These are phyloP conservation scores for Bostrychus sinensis DNA, from an alignment of 2,113 vertebrate species.

Conservation along the genomic window DNA sequence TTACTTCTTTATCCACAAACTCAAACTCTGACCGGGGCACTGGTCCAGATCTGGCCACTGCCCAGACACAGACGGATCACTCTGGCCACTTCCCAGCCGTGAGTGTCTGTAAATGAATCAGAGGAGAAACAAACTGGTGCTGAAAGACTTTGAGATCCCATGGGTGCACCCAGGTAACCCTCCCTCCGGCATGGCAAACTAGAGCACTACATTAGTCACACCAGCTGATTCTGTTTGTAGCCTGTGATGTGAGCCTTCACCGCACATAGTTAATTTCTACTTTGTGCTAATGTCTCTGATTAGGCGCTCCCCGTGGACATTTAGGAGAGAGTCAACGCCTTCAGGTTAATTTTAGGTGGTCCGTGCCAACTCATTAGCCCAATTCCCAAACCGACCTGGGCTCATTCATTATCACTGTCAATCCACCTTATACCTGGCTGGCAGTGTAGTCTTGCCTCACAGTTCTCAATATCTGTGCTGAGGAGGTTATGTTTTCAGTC, in stretches of 20 bases:
- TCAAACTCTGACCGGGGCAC: neutral
- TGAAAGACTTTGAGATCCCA: neutral
- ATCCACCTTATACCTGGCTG: constrained; percentile 12
- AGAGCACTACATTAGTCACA: neutral
- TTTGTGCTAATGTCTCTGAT: constrained; percentile 27
- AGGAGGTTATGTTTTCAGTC: neutral
- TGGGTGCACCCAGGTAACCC: constrained; percentile 4
- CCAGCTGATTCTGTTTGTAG: constrained; percentile 2
- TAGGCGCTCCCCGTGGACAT: constrained; percentile 52
- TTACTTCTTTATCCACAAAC: neutral
- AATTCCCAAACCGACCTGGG: constrained; percentile 34
- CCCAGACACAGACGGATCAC: neutral
- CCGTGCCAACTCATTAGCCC: constrained; percentile 55
- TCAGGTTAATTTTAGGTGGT: constrained; percentile 49
- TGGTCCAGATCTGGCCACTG: constrained; percentile 19
- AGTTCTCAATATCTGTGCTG: neutral
- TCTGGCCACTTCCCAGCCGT: constrained; percentile 12
- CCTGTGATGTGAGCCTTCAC: neutral
- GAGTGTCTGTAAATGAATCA: constrained; percentile 35
- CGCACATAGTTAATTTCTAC: constrained; percentile 28
- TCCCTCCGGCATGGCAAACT: neutral
- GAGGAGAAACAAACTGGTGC: constrained; percentile 22
- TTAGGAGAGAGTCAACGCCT: constrained; percentile 20
- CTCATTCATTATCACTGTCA: constrained; percentile 38
- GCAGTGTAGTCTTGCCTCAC: neutral